phyloP scores from a whole-genome alignment of 2,113 vertebrate species.

The Pogonocichla stellata region DNA sequence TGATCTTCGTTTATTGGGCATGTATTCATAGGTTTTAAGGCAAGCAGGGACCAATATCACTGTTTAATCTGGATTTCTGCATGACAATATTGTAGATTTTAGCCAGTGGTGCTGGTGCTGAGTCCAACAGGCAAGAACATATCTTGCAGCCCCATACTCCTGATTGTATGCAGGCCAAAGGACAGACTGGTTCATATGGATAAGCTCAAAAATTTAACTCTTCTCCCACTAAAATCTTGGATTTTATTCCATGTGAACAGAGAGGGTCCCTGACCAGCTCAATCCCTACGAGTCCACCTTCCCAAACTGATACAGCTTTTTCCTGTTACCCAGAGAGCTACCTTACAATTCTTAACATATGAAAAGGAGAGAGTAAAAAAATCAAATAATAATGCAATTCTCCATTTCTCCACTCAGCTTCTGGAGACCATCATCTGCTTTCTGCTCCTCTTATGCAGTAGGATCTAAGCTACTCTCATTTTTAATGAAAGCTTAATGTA shows the following conservation, averaged over 20 bases:
- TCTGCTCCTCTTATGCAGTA: not conserved
- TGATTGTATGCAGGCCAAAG: not conserved
- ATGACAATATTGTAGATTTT: not conserved
- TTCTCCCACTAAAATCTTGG: not conserved
- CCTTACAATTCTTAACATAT: not conserved
- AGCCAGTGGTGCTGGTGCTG: not conserved
- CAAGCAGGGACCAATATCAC: not conserved
- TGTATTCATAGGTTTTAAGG: not conserved
- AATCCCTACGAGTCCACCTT: not conserved
- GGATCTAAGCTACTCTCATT: not conserved
- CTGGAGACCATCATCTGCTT: not conserved
- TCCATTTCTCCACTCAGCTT: not conserved
- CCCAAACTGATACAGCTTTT: not conserved
- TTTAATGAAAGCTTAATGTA: constrained; percentile 43
- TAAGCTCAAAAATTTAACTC: not conserved
- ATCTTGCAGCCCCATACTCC: not conserved
- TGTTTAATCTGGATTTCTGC: not conserved
- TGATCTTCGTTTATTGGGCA: not conserved
- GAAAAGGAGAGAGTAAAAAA: not conserved
- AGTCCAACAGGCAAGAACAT: not conserved
- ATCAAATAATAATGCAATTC: not conserved
- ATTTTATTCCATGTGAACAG: not conserved
- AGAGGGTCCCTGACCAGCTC: not conserved
- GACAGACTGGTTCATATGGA: not conserved
- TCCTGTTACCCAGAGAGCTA: not conserved